Evolutionary conservation across 2,797 vertebrate genomes (phyloP).

Genomic region (Gila robusta): DNA sequence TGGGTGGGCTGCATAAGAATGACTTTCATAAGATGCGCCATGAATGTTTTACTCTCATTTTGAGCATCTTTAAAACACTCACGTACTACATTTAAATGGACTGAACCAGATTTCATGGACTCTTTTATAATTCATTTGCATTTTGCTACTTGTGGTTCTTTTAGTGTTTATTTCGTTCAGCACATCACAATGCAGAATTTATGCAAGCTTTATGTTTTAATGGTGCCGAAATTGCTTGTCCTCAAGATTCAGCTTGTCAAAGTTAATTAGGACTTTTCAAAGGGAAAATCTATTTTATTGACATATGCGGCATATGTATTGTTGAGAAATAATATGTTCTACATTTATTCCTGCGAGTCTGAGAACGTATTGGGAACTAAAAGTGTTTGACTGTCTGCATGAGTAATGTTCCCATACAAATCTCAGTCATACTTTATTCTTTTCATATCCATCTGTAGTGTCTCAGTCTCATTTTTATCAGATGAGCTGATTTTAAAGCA

Average conservation of each 20-base stretch:
- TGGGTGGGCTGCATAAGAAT: conserved; percentile 9
- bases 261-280: neutral
- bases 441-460: neutral
- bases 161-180: neutral
- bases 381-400: neutral
- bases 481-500: neutral
- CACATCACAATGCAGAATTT: neutral
- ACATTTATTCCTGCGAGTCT: neutral
- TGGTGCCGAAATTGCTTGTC: neutral
- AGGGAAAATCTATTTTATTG: neutral
- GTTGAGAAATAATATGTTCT: neutral
- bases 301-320: neutral
- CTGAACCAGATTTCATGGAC: conserved; percentile 12
- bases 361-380: neutral
- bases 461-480: neutral
- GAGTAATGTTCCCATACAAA: neutral
- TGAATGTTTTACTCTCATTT: conserved; percentile 6
- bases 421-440: neutral
- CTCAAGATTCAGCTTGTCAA: neutral
- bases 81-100: neutral
- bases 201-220: conserved; percentile 2
- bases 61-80: conserved; percentile 11
- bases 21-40: neutral
- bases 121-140: conserved; percentile 8
- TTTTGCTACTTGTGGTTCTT: neutral